phyloP scores from a whole-genome alignment of 2,113 vertebrate genomes.

The Enhydra lutris region DNA sequence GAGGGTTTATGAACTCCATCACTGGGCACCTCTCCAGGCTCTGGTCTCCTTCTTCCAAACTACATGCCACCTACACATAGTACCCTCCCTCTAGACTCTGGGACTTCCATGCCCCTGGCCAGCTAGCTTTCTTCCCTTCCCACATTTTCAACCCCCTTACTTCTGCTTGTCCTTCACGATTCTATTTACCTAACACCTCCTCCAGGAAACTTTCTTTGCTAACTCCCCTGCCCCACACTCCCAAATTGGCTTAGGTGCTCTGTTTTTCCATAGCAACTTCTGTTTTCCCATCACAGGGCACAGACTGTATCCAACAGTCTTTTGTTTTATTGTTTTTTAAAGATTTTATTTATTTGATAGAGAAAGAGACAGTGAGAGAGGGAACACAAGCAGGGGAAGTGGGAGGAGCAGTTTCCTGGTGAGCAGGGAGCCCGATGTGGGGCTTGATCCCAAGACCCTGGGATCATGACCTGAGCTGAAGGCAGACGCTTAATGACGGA shows the following conservation, averaged over 20 bases:
- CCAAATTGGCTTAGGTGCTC: not conserved
- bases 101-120: not conserved
- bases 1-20: not conserved
- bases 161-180: not conserved
- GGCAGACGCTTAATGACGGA: no score
- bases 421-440: no score
- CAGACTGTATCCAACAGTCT: not conserved
- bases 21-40: not conserved
- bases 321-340: no score
- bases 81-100: not conserved
- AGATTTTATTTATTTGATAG: no score
- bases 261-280: not conserved
- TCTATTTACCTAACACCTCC: not conserved
- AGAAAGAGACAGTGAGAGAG: no score
- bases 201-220: not conserved
- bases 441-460: no score
- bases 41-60: not conserved
- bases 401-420: no score
- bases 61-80: not conserved
- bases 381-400: no score
- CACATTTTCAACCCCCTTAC: not conserved
- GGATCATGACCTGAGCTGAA: no score
- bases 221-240: fast-evolving
- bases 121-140: not conserved
- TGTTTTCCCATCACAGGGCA: not conserved